Percentiles rank a stretch among this genome's conserved stretches.
Evolutionary conservation across 2,888 invertebrate genomes (phyloP).

Genomic region (Conchocele bisecta): DNA sequence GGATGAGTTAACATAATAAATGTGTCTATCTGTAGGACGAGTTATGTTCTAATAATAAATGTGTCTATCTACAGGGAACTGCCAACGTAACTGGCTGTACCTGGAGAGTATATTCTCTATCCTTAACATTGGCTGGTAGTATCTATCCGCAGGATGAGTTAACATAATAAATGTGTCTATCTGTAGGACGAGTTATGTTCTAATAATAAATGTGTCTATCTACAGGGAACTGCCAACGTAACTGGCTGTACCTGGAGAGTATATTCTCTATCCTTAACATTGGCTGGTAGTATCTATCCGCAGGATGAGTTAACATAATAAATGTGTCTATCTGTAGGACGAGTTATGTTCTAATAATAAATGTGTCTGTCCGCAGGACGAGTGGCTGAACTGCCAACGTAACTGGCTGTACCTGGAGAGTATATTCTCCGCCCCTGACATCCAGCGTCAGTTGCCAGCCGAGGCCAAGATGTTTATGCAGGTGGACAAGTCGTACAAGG

Average conservation of each 20-base stretch:
- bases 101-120: conserved; percentile 83
- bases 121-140: conserved; percentile 83
- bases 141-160: conserved; percentile 83
- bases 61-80: conserved; percentile 69
- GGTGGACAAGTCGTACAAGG: conserved; percentile 96
- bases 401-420: conserved; percentile 83
- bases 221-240: conserved; percentile 82
- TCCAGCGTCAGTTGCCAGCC: conserved; percentile 83
- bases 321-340: too few species aligned
- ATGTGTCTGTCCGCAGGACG: too few species aligned
- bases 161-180: too few species aligned
- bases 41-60: background rate
- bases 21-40: background rate
- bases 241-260: conserved; percentile 83
- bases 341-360: too few species aligned
- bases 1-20: conserved; percentile 83
- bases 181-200: background rate
- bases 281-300: conserved; percentile 83
- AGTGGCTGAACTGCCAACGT: conserved; percentile 83
- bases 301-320: conserved; percentile 83
- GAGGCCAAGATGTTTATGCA: conserved; percentile 85
- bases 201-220: too few species aligned
- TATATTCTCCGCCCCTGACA: conserved; percentile 83
- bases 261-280: conserved; percentile 83
- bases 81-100: conserved; percentile 83